phyloP scores from a whole-genome alignment of 2,113 vertebrate genomes.

The Parus major region DNA sequence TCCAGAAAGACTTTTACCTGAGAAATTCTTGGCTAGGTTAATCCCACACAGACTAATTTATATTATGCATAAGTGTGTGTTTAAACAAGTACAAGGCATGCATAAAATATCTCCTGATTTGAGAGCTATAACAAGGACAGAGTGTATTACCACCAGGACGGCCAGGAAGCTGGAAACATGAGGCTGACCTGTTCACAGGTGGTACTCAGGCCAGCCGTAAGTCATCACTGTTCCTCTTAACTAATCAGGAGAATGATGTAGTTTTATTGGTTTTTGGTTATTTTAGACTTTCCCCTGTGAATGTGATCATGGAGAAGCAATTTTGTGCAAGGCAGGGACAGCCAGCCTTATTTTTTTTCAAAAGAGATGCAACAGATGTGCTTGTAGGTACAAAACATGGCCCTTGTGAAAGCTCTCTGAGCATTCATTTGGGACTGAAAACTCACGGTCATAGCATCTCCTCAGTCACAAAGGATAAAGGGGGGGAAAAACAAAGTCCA shows the following conservation, averaged over 20 bases:
- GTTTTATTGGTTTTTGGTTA: not conserved
- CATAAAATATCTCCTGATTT: not conserved
- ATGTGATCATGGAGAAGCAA: not conserved
- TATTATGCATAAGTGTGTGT: not conserved
- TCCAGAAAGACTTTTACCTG: constrained; percentile 38
- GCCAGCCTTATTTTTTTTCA: not conserved
- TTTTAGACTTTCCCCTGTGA: not conserved
- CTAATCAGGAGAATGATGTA: not conserved
- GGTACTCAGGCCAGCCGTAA: constrained; percentile 14
- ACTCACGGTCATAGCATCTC: not conserved
- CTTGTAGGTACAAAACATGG: not conserved
- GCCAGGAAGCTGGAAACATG: not conserved
- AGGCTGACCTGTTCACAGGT: not conserved
- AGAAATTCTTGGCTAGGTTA: constrained; percentile 37
- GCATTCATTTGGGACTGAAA: not conserved
- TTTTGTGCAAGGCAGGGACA: not conserved
- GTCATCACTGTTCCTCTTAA: not conserved
- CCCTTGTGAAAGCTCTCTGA: not conserved
- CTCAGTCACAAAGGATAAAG: not conserved
- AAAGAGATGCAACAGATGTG: not conserved
- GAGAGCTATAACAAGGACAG: not conserved
- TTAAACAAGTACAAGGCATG: constrained; percentile 15
- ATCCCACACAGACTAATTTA: constrained; percentile 10
- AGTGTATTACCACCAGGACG: not conserved
- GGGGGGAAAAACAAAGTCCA: not conserved